Percentiles rank a stretch among this genome's conserved stretches.
Evolutionary conservation across 2,888 invertebrate species (phyloP).

Genomic region (Mactromeris polynyma): DNA sequence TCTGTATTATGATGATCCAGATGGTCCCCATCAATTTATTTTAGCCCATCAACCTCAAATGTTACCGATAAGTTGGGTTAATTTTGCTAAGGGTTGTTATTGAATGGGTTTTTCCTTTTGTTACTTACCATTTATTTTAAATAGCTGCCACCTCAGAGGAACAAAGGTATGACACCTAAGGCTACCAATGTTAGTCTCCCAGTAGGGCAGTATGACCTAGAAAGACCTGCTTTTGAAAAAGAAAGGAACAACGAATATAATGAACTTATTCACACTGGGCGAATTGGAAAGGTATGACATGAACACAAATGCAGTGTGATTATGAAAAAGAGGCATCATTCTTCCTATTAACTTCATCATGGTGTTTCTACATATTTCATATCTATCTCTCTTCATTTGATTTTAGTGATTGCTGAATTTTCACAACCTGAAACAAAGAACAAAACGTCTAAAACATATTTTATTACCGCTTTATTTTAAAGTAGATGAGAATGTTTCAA

Average conservation of each 20-base stretch:
- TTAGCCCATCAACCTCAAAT: no score
- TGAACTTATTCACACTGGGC: constrained; percentile 34
- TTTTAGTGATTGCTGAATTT: background rate
- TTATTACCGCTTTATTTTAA: background rate
- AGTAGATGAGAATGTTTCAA: background rate
- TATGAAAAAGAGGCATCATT: constrained; percentile 3
- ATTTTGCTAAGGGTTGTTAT: no score
- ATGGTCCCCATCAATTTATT: no score
- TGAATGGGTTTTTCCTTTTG: no score
- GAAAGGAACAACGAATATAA: constrained; percentile 72
- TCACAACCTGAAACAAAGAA: background rate
- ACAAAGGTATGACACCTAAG: constrained; percentile 49
- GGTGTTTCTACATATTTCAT: background rate
- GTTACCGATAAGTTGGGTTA: no score
- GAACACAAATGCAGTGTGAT: background rate
- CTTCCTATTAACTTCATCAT: constrained; percentile 2
- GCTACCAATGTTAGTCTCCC: constrained; percentile 55
- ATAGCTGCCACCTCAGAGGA: constrained; percentile 42
- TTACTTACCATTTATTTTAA: constrained; percentile 16
- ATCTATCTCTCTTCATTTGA: background rate
- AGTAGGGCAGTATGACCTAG: constrained; percentile 66
- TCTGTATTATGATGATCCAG: no score
- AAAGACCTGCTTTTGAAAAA: constrained; percentile 59
- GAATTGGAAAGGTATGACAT: constrained; percentile 42
- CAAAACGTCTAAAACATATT: background rate